These are phyloP conservation scores for Atethmia centrago DNA, from an alignment of 2,888 invertebrate species.

Conservation along the genomic window DNA sequence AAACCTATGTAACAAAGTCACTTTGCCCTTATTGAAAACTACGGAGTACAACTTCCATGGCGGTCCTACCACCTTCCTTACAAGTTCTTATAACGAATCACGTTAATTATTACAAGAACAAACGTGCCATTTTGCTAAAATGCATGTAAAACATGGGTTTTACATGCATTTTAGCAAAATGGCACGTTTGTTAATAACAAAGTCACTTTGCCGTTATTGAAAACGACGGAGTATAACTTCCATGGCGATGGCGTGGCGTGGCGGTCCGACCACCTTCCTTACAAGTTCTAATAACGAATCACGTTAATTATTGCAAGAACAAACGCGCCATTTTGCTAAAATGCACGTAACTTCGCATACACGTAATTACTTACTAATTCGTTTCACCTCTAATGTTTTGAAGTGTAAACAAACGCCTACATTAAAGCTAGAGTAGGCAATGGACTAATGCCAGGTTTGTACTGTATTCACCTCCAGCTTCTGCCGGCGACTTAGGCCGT, in stretches of 20 bases:
- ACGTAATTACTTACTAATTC: slow-evolving; percentile 59
- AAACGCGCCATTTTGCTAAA: slow-evolving; percentile 58
- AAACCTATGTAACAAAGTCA: slow-evolving; percentile 9
- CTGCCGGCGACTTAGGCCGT: no score
- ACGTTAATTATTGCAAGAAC: slow-evolving; percentile 51
- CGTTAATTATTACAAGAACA: slow-evolving; percentile 52
- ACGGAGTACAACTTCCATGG: slow-evolving; percentile 9
- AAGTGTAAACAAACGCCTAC: slow-evolving; percentile 33
- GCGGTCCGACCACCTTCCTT: slow-evolving; percentile 13
- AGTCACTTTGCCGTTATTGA: slow-evolving; percentile 11
- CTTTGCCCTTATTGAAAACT: slow-evolving; percentile 6
- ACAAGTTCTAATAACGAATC: slow-evolving; percentile 29
- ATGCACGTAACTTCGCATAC: slow-evolving; percentile 55
- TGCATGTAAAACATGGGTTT: background rate
- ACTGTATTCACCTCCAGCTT: no score
- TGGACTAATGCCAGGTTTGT: slow-evolving; percentile 16
- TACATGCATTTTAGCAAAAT: slow-evolving; percentile 53
- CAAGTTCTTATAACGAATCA: slow-evolving; percentile 22
- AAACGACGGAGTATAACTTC: slow-evolving; percentile 6
- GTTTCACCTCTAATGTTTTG: slow-evolving; percentile 53
- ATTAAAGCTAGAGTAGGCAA: slow-evolving; percentile 1
- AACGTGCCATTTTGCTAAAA: slow-evolving; percentile 56
- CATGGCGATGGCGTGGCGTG: no score
- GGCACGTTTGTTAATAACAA: slow-evolving; percentile 26
- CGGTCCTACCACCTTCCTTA: slow-evolving; percentile 22